Conservation (phyloP, 2,888 invertebrate species). For the Mimachlamys varia region DNA sequence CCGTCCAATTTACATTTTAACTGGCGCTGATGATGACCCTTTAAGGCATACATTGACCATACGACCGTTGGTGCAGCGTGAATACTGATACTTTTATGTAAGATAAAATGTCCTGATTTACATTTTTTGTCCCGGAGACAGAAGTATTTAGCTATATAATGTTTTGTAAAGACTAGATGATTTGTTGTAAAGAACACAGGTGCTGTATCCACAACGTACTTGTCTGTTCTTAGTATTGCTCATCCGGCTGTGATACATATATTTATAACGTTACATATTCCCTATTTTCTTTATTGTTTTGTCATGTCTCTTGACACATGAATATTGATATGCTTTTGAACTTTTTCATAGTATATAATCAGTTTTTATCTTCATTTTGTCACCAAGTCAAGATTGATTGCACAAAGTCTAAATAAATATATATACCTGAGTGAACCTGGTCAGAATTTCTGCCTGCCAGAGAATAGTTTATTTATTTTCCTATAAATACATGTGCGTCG, state of each 20-base stretch:
- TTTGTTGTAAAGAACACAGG: not conserved
- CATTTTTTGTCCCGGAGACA: not conserved
- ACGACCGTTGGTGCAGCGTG: not conserved
- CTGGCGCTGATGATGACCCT: not conserved
- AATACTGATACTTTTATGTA: not conserved
- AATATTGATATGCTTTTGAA: not conserved
- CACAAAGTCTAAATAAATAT: slow-evolving; percentile 28
- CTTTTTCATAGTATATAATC: slow-evolving; percentile 27
- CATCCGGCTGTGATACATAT: slow-evolving; percentile 32
- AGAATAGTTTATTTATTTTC: slow-evolving; percentile 3
- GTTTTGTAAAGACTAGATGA: not conserved
- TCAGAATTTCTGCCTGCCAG: not conserved
- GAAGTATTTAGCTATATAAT: not conserved
- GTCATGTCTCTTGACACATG: not conserved
- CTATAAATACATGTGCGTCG: not conserved
- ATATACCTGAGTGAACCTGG: not conserved
- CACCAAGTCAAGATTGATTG: slow-evolving; percentile 28
- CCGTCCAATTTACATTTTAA: not conserved
- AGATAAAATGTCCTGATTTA: not conserved
- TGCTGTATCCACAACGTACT: slow-evolving; percentile 2
- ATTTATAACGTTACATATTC: not conserved
- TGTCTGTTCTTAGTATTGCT: not conserved
- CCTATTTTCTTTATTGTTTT: not conserved
- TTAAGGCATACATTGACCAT: not conserved
- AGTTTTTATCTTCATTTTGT: not conserved